Base-by-base conservation (phyloP, 2,888 invertebrate genomes). In the Carpatolechia fugitivella region DNA sequence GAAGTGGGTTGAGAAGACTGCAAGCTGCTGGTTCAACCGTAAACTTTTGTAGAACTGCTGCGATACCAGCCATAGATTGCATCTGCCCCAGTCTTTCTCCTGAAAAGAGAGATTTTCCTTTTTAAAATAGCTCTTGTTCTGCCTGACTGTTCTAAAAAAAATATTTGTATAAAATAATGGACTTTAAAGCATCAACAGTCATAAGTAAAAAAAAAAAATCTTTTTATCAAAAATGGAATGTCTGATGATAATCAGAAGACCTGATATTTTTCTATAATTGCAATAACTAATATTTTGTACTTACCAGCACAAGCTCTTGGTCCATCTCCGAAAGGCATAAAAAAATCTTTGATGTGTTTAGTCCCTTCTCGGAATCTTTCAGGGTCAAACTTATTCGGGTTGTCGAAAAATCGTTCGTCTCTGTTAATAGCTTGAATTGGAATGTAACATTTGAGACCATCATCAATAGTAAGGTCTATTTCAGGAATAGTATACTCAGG, bases 281-380 rank as follows among this genome's bases (percentile, higher is more conserved):
- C n/a, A n/a, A n/a, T n/a, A n/a, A n/a, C n/a, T n/a, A n/a, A n/a
- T n/a, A n/a, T n/a, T 40, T 18, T 36, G 36, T 14, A 72, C 85
- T 71, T 67, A 89, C 89, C 88, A 55, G 87, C 82, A 63, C 89
- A 89, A 1, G 83, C 66, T 54, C 89, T 73, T 1, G 86, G 88
- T 5, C 89, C 89, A 58, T 83, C 84, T 51, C 88, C 87, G 61
- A 88, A 88, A 0, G 89, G 88, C 44, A 88, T 67, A 65, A 69
- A 89, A 2, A 81, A 69, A 53, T 75, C 78, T 49, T 75, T 79
- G 38, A 75, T 68, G 4, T 79, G 73, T 52, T 77, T 80, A 0
- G 62, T 66, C 7, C 76, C 74, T 36, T 78, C 70, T 16, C 64
- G 70, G 60, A 86, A 87, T 58, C 89, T 76, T 38, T 85, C 85